phyloP scores from a whole-genome alignment of 2,797 vertebrate genomes.

The Schizopygopsis malacanthus region DNA sequence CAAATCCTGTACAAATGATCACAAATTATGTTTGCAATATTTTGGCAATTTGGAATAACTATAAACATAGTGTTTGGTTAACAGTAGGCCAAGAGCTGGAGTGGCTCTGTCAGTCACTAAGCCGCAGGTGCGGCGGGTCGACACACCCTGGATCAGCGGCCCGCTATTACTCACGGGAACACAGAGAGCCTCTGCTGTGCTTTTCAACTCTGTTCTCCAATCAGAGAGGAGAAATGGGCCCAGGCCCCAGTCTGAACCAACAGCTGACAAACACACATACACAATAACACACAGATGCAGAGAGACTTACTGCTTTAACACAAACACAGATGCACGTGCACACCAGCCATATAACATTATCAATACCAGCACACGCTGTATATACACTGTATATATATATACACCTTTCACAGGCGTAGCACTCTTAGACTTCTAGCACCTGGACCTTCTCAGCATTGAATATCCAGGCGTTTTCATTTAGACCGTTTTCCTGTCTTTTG shows the following conservation, averaged over 20 bases:
- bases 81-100: slow-evolving; percentile 9
- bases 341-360: slow-evolving; percentile 1
- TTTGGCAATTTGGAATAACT: neutral
- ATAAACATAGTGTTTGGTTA: neutral
- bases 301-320: slow-evolving; percentile 15
- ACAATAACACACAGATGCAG: slow-evolving; percentile 10
- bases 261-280: slow-evolving; percentile 30
- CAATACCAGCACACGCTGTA: neutral
- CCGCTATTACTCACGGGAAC: slow-evolving; percentile 18
- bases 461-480: neutral
- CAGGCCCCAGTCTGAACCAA: slow-evolving; percentile 7
- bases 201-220: slow-evolving; percentile 10
- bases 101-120: slow-evolving; percentile 30
- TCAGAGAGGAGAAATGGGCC: neutral
- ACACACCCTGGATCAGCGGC: slow-evolving; percentile 43
- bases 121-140: neutral
- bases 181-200: slow-evolving; percentile 15
- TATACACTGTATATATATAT: neutral
- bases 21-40: neutral
- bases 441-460: neutral
- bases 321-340: slow-evolving; percentile 33
- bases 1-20: neutral
- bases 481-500: slow-evolving; percentile 14
- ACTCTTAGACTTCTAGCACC: neutral
- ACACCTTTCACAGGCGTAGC: neutral